Base-by-base conservation (phyloP, 2,113 vertebrate species). In the Saimiri boliviensis region DNA sequence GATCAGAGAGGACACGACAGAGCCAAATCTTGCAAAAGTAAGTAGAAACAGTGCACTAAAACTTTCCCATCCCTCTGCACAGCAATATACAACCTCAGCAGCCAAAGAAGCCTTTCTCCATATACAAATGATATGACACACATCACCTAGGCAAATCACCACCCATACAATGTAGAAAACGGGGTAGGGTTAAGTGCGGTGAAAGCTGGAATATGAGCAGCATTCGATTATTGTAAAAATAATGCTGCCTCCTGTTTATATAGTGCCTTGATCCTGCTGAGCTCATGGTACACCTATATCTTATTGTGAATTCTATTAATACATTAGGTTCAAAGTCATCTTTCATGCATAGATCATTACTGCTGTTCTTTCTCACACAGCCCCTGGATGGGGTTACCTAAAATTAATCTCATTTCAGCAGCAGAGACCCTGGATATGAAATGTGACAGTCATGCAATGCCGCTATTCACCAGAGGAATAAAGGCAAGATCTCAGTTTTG, bases 251-350 rank as follows among this genome's bases (percentile, higher is more conserved):
- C 56, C 70, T 40, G 20, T 90, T 84, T 73, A 77, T 47, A 80
- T 35, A 71, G 63, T 30, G 11, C 60, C 56, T 92, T 6, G 25
- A 32, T 86, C 84, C 85, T n/a, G 68, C 76, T 0, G 12, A 25
- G 83, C 19, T 60, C 81, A 49, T 16, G 52, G 14, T 23, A 16
- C 5, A 54, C 81, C 45, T 16, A 16, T 80, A 19, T 56, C 79
- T 86, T 89, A 84, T 13, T 63, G 66, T 85, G 92, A 92, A 90
- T 93, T 95, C 89, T 92, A 89, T 95, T 94, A 89, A 95, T 87
- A 94, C 14, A 10, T 81, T 20, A 81, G 20, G 45, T 77, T 93
- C 89, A 87, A 82, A 97, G 81, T 84, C 70, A 84, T 94, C 77
- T 73, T 71, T 90, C 89, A 89, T 54, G 58, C 71, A 71, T 60